Evolutionary conservation across 2,888 invertebrate genomes (phyloP).

Genomic region (Mechanitis mazaeus): DNA sequence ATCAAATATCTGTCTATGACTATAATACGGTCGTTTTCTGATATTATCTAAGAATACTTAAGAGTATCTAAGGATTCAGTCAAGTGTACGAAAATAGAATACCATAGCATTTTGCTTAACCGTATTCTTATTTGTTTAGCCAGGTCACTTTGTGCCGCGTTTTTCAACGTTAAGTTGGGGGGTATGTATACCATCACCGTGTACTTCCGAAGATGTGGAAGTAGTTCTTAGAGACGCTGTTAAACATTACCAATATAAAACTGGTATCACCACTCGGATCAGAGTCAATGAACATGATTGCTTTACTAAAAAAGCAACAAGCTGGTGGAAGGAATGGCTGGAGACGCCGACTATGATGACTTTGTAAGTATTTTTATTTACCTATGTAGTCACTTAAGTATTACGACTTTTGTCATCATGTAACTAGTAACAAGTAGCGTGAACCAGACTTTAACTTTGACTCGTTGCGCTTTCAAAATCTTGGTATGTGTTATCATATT

Average conservation of each 20-base stretch:
- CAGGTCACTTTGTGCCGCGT: constrained; percentile 83
- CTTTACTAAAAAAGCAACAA: constrained; percentile 60
- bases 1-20: no score
- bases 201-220: constrained; percentile 77
- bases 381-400: not conserved
- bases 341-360: constrained; percentile 61
- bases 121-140: constrained; percentile 67
- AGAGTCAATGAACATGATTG: constrained; percentile 81
- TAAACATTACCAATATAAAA: constrained; percentile 77
- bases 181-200: constrained; percentile 80
- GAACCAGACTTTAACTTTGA: no score
- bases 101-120: constrained; percentile 14
- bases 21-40: no score
- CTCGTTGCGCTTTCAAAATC: no score
- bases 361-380: constrained; percentile 46
- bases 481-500: no score
- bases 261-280: constrained; percentile 76
- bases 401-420: no score
- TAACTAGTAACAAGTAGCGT: no score
- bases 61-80: no score
- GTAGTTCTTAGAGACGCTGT: constrained; percentile 76
- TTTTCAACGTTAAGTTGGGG: constrained; percentile 84
- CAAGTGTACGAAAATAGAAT: not conserved
- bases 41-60: no score
- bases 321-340: constrained; percentile 58